Evolutionary conservation across 2,113 vertebrate species (phyloP), one percentile per base, ranked within the genome.

Genomic region (Stictonetta naevosa): DNA sequence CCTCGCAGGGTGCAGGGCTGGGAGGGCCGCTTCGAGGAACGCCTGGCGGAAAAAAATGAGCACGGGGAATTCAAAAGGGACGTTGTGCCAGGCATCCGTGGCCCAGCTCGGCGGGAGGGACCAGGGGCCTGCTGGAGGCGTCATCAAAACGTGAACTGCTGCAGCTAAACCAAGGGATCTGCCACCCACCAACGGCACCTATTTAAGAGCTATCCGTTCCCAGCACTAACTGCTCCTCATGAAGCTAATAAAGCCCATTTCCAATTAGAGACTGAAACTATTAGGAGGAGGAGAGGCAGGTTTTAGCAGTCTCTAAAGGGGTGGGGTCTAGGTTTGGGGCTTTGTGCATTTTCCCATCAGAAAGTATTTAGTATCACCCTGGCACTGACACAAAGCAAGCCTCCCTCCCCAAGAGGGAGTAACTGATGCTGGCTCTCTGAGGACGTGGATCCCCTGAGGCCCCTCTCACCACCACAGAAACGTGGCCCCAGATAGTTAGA

Each of bases 21-120:
- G 98, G 98, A 98, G 98, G 98, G 98, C 98, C 98, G 98, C 97
- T 98, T 98, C 98, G 98, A 98, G 98, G 98, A 98, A 98, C 91
- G 93, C 78, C 96, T 93, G 92, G 96, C 29, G 58, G 78, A 93
- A 94, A 93, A 91, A 91, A 95, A 94, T 84, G 84, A 88, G 92
- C 0, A 59, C 84, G 95, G 76, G 50, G 68, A 91, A 84, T 97
- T 75, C 60, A 91, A 92, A 93, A 95, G 83, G 86, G 91, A 90
- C 36, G 0, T 36, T 71, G 79, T 38, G 77, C 0, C 4, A 72
- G 44, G 42, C 52, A 56, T 76, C 71, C 15, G 90, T 50, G 82
- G 88, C 62, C 72, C 46, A 94, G 80, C 20, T 33, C 2, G 59
- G 63, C 84, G 53, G 36, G 25, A 34, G 34, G 53, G 11, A 76